Conservation (phyloP, 2,113 vertebrate species). For the Calonectris borealis region DNA sequence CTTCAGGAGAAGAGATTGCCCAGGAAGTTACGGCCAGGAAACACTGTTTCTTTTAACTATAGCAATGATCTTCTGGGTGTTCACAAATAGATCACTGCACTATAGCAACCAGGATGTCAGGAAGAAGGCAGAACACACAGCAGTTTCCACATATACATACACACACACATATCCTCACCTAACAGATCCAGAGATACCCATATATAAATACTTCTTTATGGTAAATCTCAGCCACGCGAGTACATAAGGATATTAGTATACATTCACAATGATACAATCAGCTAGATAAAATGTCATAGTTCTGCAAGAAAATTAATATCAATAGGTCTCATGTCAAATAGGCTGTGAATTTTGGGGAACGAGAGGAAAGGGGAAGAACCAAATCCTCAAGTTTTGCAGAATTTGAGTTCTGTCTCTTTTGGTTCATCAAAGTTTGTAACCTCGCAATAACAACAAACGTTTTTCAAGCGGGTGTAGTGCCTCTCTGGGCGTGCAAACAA, state of each 20-base stretch:
- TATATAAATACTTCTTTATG: neutral
- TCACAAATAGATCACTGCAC: slow-evolving; percentile 75
- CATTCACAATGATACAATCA: neutral
- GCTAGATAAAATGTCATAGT: neutral
- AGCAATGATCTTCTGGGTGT: slow-evolving; percentile 71
- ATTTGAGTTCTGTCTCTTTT: neutral
- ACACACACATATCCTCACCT: neutral
- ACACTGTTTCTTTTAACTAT: slow-evolving; percentile 70
- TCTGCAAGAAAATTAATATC: neutral
- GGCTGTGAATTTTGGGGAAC: neutral
- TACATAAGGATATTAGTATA: neutral
- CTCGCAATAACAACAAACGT: neutral
- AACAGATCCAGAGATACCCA: neutral
- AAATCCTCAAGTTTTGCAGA: neutral
- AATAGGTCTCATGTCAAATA: neutral
- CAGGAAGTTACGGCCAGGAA: slow-evolving; percentile 78
- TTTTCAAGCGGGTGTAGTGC: neutral
- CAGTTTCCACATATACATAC: slow-evolving; percentile 41
- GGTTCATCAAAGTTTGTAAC: neutral
- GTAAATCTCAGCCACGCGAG: neutral
- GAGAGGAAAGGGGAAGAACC: neutral
- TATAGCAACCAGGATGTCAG: slow-evolving; percentile 75
- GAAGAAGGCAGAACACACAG: slow-evolving; percentile 63
- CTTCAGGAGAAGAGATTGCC: slow-evolving; percentile 65
- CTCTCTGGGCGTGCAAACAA: neutral